Conservation (phyloP, 37 sponge, comb jelly and placozoan species). For the Ianthella basta region DNA sequence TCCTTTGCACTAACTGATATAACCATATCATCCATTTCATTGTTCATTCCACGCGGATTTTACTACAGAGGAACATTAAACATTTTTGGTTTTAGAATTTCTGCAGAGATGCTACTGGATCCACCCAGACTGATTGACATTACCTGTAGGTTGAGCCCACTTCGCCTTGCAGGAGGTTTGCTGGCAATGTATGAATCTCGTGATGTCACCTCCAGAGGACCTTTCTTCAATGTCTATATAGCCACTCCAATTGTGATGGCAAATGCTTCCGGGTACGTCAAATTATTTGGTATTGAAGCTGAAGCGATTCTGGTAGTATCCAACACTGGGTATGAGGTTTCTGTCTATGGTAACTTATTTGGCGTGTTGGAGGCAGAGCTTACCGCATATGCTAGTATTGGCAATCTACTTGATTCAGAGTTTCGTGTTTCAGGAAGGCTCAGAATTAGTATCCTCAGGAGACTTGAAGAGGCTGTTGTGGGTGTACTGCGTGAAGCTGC, state of each 20-base stretch:
- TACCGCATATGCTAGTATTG: neutral
- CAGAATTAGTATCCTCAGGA: neutral
- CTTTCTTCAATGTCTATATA: constrained; percentile 19
- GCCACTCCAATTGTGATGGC: neutral
- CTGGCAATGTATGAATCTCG: constrained; percentile 35
- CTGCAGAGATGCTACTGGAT: constrained; percentile 12
- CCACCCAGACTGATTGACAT: constrained; percentile 23
- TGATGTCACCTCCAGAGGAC: constrained; percentile 11
- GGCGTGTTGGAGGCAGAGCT: constrained; percentile 16
- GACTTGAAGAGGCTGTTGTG: neutral
- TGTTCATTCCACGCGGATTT: constrained; percentile 33
- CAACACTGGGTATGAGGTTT: constrained; percentile 6
- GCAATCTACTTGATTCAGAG: neutral
- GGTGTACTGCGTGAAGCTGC: neutral
- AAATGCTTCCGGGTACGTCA: constrained; percentile 28
- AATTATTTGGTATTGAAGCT: constrained; percentile 17
- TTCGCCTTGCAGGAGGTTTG: constrained; percentile 19
- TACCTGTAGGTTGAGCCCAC: constrained; percentile 4
- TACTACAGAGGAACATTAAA: constrained; percentile 36
- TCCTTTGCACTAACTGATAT: constrained; percentile 21
- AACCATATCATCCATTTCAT: neutral
- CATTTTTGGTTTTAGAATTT: constrained; percentile 31
- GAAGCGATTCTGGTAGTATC: constrained; percentile 20
- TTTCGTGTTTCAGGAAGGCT: constrained; percentile 21
- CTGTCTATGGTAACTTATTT: constrained; percentile 24